Percentiles rank a stretch among this genome's conserved stretches.
Evolutionary conservation across 2,797 vertebrate species (phyloP).

Genomic region (Capromys pilorides): DNA sequence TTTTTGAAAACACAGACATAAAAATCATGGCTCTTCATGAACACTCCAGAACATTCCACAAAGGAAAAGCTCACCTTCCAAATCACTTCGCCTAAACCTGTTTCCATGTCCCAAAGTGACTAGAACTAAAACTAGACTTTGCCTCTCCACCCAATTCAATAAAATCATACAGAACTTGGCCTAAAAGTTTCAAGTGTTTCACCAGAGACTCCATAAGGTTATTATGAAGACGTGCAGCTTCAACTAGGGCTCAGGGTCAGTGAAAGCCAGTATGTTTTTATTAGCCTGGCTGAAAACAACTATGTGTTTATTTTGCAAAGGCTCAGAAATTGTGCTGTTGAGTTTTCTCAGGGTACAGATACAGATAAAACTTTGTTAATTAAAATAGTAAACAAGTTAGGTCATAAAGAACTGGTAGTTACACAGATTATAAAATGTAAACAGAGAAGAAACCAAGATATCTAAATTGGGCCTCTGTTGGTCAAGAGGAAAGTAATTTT

Average conservation of each 20-base stretch:
- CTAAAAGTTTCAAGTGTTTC: constrained; percentile 22
- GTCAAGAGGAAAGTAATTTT: not conserved
- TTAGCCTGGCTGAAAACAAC: constrained; percentile 63
- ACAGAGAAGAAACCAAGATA: constrained; percentile 16
- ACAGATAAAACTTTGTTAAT: constrained; percentile 64
- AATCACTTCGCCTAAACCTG: not conserved
- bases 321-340: constrained; percentile 45
- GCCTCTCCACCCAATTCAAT: not conserved
- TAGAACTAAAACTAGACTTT: not conserved
- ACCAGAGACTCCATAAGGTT: not conserved
- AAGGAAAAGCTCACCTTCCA: not conserved
- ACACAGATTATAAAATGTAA: not conserved
- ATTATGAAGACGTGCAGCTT: not conserved
- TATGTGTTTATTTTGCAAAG: constrained; percentile 62
- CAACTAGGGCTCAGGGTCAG: not conserved
- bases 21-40: not conserved
- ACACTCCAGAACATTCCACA: not conserved
- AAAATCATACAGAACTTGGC: not conserved
- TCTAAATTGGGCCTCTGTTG: not conserved
- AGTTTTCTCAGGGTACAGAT: constrained; percentile 55
- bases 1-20: not conserved
- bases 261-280: constrained; percentile 52
- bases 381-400: constrained; percentile 55
- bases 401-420: constrained; percentile 37
- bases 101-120: constrained; percentile 34